Conservation (phyloP, 64 coral and sea anemone genomes). For the Pachyseris speciosa region DNA sequence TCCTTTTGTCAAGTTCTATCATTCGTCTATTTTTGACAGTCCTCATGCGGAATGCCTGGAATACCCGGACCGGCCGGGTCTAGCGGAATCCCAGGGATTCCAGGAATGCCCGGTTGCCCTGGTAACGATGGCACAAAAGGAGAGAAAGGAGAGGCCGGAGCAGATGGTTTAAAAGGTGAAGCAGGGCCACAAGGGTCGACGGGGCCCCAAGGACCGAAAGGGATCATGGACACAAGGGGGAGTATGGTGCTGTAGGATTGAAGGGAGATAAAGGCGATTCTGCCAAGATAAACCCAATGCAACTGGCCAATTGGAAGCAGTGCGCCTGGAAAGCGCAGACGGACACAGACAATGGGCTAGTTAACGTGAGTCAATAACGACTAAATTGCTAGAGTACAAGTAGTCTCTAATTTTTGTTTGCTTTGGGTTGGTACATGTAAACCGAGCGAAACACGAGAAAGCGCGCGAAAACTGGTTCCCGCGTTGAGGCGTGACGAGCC, state of each 20-base stretch:
- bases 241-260: too few species aligned
- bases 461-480: too few species aligned
- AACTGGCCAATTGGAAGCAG: background rate
- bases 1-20: too few species aligned
- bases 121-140: background rate
- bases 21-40: too few species aligned
- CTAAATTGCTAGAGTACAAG: too few species aligned
- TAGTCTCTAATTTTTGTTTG: too few species aligned
- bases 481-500: too few species aligned
- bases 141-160: background rate
- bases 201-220: background rate
- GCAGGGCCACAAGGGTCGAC: background rate
- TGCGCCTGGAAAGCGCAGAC: background rate
- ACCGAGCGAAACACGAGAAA: too few species aligned
- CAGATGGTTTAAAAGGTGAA: too few species aligned
- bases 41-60: too few species aligned
- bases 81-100: background rate
- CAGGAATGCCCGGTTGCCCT: background rate
- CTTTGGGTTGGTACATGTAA: too few species aligned
- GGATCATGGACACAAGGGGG: background rate
- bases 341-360: background rate
- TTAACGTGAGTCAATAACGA: background rate
- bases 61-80: background rate
- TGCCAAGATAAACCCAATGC: background rate
- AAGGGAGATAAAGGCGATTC: background rate